Evolutionary conservation across 2,888 invertebrate genomes (phyloP), one percentile per base, ranked within the genome.

Genomic region (Drosophila atroscutellata): DNA sequence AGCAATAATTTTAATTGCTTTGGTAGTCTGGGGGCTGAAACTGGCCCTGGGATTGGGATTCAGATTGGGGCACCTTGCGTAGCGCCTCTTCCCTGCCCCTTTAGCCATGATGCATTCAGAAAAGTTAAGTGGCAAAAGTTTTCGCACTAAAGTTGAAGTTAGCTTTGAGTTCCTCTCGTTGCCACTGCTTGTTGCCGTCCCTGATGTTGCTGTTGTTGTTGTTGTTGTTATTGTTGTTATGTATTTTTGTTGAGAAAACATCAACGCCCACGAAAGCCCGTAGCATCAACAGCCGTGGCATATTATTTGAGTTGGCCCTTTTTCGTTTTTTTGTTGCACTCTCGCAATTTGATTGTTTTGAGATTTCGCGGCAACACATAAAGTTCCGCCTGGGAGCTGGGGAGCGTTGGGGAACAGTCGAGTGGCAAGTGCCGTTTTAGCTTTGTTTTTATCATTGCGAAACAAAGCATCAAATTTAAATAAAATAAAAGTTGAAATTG

Each of bases 1-100:
- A 75, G 83, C 86, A 84, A 86, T 91, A 91, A 91, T 90, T 90
- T 91, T 90, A 91, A 91, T 91, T 91, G 90, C 91, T 91, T 91
- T 90, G 79, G 76, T 81, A 80, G 54, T 77, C 75, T 70, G 37
- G 63, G 30, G 37, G 28, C 57, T 45, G 70, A 42, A 69, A 64
- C 63, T 72, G 72, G 60, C 50, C 45, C 55, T 52, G 74, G 73
- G 59, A 73, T 76, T 52, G 57, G 36, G 61, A 61, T 68, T 49
- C 58, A 58, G 59, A 50, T 61, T 51, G 45, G 75, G 72, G 81
- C 56, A 52, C 39, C 56, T 15, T 37, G 32, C 70, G 28, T 58
- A 4, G 24, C 15, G 30, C 20, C 32, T 9, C 37, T 28, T 6
- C 8, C 3, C 34, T 9, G 0, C 18, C 20, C 58, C 26, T 36